A percentile compares a stretch with the other conserved stretches of the same genome.
Evolutionary conservation across 2,797 vertebrate genomes (phyloP).

Genomic region (Liasis olivaceus): DNA sequence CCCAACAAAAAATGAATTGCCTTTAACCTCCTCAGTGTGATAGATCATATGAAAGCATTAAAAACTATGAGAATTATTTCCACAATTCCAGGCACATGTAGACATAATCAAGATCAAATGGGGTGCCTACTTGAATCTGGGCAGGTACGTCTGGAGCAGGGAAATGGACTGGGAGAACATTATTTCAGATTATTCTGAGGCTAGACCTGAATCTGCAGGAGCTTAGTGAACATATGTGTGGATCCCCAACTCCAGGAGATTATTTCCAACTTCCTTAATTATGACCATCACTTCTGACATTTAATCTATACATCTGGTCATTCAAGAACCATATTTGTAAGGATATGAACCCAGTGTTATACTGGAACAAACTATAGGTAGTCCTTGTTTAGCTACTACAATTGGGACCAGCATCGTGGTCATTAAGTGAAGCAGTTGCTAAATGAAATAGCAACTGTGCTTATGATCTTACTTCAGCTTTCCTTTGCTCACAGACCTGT

Average conservation of each 20-base stretch:
- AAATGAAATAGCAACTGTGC: neutral
- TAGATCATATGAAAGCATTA: neutral
- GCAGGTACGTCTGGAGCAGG: neutral
- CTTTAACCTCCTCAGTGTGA: neutral
- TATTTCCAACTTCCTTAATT: neutral
- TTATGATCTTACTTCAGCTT: neutral
- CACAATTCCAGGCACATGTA: neutral
- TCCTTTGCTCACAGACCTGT: neutral
- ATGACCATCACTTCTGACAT: neutral
- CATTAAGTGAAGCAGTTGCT: neutral
- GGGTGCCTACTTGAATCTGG: neutral
- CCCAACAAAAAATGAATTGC: neutral
- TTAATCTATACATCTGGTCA: neutral
- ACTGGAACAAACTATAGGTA: neutral
- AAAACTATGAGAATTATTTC: neutral
- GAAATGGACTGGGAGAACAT: neutral
- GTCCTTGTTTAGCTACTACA: neutral
- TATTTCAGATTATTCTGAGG: neutral
- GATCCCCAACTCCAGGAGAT: neutral
- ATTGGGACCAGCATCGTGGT: neutral
- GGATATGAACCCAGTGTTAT: neutral
- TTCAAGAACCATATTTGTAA: neutral
- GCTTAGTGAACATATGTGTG: neutral
- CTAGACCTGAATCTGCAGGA: neutral
- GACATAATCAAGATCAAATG: neutral